Conservation (phyloP, 2,113 vertebrate genomes). For the Hyperoodon ampullatus region DNA sequence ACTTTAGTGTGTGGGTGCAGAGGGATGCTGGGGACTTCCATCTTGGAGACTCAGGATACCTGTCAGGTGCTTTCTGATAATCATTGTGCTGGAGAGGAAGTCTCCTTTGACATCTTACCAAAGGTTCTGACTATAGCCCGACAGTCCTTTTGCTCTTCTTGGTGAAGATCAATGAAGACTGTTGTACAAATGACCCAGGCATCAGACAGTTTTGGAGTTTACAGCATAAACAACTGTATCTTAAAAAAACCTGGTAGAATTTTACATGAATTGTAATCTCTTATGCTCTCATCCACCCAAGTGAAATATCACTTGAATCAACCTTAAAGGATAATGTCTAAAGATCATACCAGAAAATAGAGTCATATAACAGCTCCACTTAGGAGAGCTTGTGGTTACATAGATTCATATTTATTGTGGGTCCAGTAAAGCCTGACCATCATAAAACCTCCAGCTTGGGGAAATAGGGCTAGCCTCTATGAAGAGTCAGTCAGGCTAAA, state of each 20-base stretch:
- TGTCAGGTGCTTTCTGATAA: background rate
- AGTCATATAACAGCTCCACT: background rate
- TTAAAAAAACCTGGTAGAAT: background rate
- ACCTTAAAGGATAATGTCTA: background rate
- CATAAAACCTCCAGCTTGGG: background rate
- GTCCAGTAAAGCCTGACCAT: background rate
- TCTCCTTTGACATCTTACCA: background rate
- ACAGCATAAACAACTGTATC: background rate
- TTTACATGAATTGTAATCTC: background rate
- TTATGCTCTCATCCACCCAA: background rate
- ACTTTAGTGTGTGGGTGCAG: accelerated
- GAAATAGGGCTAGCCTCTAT: background rate
- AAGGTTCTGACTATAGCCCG: background rate
- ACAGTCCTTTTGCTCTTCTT: background rate
- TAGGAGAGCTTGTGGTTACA: background rate
- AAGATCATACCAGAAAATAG: background rate
- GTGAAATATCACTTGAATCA: background rate
- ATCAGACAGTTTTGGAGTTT: background rate
- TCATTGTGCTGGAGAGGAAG: background rate
- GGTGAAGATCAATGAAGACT: background rate
- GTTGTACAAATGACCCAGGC: background rate
- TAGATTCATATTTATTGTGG: background rate
- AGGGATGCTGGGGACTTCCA: background rate
- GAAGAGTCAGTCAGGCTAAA: background rate
- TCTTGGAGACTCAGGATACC: background rate